Evolutionary conservation across 1,140 invertebrate genomes (phyloP).

Genomic region (Philopotamus ludificatus): DNA sequence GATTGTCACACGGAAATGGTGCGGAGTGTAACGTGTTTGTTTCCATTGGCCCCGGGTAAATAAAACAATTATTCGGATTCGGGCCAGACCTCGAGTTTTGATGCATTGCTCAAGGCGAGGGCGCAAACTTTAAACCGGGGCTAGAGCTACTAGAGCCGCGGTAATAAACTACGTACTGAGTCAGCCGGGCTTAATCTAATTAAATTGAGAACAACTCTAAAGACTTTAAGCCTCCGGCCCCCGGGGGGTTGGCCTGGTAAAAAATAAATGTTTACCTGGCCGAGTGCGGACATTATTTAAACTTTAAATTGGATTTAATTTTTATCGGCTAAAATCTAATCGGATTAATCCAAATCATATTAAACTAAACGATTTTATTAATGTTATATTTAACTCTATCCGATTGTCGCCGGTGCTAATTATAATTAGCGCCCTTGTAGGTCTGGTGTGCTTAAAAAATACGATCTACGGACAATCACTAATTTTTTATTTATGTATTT

Average conservation of each 20-base stretch:
- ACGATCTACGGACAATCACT: no score
- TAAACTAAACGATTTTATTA: no score
- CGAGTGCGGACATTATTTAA: not conserved
- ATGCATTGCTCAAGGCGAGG: not conserved
- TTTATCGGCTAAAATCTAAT: no score
- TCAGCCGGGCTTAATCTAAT: constrained; percentile 36
- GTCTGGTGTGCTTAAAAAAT: no score
- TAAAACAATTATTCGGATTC: not conserved
- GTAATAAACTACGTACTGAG: constrained; percentile 27
- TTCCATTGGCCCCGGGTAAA: not conserved
- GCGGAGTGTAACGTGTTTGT: not conserved
- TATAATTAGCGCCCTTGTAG: no score
- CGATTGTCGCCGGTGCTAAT: no score
- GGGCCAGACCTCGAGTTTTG: not conserved
- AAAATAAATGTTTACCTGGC: not conserved
- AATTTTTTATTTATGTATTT: no score
- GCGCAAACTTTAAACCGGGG: not conserved
- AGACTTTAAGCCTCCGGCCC: constrained; percentile 25
- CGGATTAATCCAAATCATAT: no score
- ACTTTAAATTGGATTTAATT: not conserved
- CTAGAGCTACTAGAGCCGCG: not conserved
- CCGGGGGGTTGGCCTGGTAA: not conserved
- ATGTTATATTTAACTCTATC: no score
- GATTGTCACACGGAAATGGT: no score
- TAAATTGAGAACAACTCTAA: constrained; percentile 40